A percentile compares a stretch with the other conserved stretches of the same genome.
These are phyloP conservation scores for Petrolisthes cinctipes DNA, from an alignment of 2,888 invertebrate species.

Conservation along the genomic window DNA sequence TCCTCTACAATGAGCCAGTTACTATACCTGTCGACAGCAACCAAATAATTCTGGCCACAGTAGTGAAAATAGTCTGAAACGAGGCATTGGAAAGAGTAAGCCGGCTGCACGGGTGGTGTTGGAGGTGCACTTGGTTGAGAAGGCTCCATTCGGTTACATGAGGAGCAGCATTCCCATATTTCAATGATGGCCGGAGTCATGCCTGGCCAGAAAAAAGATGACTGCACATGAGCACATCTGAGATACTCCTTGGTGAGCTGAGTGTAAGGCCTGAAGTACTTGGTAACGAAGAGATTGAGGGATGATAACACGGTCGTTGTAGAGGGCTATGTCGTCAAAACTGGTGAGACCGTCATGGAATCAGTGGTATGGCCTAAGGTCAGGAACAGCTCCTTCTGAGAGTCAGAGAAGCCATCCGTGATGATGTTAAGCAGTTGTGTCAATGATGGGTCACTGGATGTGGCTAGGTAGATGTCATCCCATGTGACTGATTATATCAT, in stretches of 20 bases:
- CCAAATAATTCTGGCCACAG: conserved; percentile 32
- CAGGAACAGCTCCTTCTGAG: background rate
- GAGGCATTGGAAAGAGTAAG: no score
- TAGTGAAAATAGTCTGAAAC: no score
- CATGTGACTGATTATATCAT: conserved; percentile 29
- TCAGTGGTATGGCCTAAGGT: conserved; percentile 19
- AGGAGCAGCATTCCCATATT: conserved; percentile 5
- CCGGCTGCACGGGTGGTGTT: background rate
- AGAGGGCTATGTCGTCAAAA: conserved; percentile 28
- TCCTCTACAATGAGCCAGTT: conserved; percentile 42
- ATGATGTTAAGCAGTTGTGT: background rate
- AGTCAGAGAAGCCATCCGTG: conserved; percentile 21
- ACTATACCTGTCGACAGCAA: conserved; percentile 28
- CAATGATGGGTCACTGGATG: conserved; percentile 28
- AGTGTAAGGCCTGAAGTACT: conserved; percentile 29
- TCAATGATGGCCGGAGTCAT: conserved; percentile 28
- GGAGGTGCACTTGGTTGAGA: conserved; percentile 48
- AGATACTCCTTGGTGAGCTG: conserved; percentile 41
- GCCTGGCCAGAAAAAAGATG: conserved; percentile 43
- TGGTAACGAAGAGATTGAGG: conserved; percentile 29
- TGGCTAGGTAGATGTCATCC: background rate
- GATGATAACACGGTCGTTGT: conserved; percentile 34
- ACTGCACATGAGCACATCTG: conserved; percentile 6
- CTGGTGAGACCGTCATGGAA: conserved; percentile 30
- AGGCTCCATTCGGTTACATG: conserved; percentile 31